phyloP scores from a whole-genome alignment of 2,888 invertebrate species.

The Dicranocentrus wangi region DNA sequence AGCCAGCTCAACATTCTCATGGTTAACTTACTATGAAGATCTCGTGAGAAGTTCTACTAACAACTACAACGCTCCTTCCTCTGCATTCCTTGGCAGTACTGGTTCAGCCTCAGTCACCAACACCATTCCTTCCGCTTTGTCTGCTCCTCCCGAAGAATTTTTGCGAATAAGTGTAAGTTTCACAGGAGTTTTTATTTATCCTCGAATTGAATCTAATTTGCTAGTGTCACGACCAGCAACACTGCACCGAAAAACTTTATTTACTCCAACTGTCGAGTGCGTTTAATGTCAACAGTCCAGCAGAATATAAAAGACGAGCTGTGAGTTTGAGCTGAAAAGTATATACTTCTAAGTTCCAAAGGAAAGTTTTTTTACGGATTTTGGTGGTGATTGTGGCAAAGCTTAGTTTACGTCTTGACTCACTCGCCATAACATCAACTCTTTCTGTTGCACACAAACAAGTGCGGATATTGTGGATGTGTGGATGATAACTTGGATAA shows the following conservation, averaged over 20 bases:
- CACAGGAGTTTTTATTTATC: background rate
- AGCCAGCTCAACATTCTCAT: constrained; percentile 60
- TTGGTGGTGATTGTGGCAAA: too few species aligned
- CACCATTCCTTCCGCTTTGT: constrained; percentile 52
- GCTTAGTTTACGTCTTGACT: too few species aligned
- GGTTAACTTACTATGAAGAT: constrained; percentile 68
- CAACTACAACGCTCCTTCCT: constrained; percentile 37
- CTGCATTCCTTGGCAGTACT: constrained; percentile 27
- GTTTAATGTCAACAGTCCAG: background rate
- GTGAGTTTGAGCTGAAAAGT: too few species aligned
- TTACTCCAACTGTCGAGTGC: background rate
- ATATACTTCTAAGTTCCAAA: too few species aligned
- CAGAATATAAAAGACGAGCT: background rate
- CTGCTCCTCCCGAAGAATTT: constrained; percentile 36
- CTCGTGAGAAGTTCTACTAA: constrained; percentile 64
- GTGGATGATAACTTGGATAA: background rate
- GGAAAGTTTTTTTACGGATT: too few species aligned
- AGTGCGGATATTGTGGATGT: too few species aligned
- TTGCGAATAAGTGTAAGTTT: constrained; percentile 56
- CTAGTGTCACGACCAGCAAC: background rate
- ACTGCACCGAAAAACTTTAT: background rate
- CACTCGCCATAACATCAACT: too few species aligned
- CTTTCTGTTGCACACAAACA: too few species aligned
- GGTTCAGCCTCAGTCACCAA: constrained; percentile 28
- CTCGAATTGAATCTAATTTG: background rate